Percentiles rank a stretch among this genome's conserved stretches.
phyloP scores from a whole-genome alignment of 2,888 invertebrate species.

The Agrotis segetum region DNA sequence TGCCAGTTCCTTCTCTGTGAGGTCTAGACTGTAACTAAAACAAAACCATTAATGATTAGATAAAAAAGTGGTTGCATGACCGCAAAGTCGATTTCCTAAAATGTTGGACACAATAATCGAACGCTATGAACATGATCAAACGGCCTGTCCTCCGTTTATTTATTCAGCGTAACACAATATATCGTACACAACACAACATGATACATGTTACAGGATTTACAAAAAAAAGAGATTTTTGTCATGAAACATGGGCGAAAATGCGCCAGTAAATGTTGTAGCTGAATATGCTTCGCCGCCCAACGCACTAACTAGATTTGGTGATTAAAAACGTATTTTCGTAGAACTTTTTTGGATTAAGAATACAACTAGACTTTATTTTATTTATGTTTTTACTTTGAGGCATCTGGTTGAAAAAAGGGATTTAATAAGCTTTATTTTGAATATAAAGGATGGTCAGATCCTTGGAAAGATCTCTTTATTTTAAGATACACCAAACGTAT shows the following conservation, averaged over 20 bases:
- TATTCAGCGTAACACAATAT: conserved; percentile 40
- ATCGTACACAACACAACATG: conserved; percentile 32
- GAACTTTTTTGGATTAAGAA: not conserved
- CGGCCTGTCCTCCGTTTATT: conserved; percentile 22
- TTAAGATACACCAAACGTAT: too few relatives aligned
- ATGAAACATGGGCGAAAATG: conserved; percentile 54
- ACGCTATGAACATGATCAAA: conserved; percentile 20
- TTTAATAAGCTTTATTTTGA: too few relatives aligned
- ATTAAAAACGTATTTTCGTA: conserved; percentile 23
- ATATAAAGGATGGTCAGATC: too few relatives aligned
- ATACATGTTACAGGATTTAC: conserved; percentile 40
- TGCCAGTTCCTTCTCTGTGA: too few relatives aligned
- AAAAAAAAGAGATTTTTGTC: conserved; percentile 39
- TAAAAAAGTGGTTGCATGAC: too few relatives aligned
- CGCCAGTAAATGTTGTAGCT: conserved; percentile 28
- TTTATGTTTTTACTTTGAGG: too few relatives aligned
- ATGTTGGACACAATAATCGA: conserved; percentile 15
- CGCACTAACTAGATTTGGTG: conserved; percentile 22
- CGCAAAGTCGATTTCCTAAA: not conserved
- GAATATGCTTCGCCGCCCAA: conserved; percentile 13
- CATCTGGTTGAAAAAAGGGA: too few relatives aligned
- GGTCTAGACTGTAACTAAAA: too few relatives aligned
- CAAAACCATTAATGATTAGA: too few relatives aligned
- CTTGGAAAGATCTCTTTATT: too few relatives aligned
- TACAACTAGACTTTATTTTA: too few relatives aligned